A percentile compares a stretch with the other conserved stretches of the same genome.
Conservation (phyloP, 2,113 vertebrate genomes). For the Gorsachius goisagi region DNA sequence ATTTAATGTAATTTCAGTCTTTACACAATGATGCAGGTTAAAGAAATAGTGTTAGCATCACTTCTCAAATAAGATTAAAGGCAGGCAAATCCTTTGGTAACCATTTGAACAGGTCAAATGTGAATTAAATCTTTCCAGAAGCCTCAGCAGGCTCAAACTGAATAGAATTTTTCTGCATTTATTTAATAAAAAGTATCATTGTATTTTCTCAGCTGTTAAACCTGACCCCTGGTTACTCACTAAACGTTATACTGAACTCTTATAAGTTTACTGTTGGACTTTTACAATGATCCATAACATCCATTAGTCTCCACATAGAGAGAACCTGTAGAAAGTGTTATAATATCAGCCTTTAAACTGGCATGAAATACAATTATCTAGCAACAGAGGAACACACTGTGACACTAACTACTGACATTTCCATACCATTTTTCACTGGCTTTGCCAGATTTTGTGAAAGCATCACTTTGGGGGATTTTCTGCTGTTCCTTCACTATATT, state of each 20-base stretch:
- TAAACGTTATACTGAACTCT: neutral
- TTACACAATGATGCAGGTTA: neutral
- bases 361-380: neutral
- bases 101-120: neutral
- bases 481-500: neutral
- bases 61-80: neutral
- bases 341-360: neutral
- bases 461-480: neutral
- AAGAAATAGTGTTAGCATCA: neutral
- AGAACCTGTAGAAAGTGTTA: neutral
- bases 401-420: neutral
- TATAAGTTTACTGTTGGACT: neutral
- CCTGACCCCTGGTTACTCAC: neutral
- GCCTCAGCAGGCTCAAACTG: neutral
- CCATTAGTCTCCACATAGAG: neutral
- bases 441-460: neutral
- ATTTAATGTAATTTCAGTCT: neutral
- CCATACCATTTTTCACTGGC: neutral
- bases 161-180: neutral
- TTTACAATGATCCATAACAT: neutral
- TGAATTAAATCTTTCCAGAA: slow-evolving; percentile 1
- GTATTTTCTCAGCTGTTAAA: neutral
- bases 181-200: neutral
- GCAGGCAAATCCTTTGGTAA: neutral
- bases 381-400: neutral